These are phyloP conservation scores for Sesia bembeciformis DNA, from an alignment of 2,888 invertebrate genomes.

Conservation along the genomic window DNA sequence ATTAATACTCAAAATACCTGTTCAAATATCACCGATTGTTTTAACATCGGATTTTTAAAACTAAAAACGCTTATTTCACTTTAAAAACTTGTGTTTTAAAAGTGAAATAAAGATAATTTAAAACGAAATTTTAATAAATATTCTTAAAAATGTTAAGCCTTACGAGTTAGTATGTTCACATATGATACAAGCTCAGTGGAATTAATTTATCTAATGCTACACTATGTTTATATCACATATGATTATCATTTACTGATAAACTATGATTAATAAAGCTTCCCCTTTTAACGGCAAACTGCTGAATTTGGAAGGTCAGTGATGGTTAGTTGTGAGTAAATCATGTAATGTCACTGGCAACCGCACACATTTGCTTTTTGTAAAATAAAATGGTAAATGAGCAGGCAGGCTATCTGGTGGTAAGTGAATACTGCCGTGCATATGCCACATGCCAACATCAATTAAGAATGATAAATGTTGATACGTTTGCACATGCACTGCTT, in stretches of 20 bases:
- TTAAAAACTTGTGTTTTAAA: conserved; percentile 18
- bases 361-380: neutral
- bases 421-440: too few species aligned
- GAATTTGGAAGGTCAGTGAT: conserved; percentile 35
- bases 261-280: conserved; percentile 49
- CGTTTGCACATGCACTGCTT: too few species aligned
- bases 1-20: conserved; percentile 23
- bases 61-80: conserved; percentile 16
- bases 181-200: conserved; percentile 31
- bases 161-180: conserved; percentile 28
- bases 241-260: conserved; percentile 62
- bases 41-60: conserved; percentile 45
- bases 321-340: neutral
- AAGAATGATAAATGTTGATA: too few species aligned
- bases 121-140: conserved; percentile 49
- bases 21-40: conserved; percentile 29
- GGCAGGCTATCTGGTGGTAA: too few species aligned
- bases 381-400: too few species aligned
- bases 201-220: conserved; percentile 36
- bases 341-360: conserved; percentile 11
- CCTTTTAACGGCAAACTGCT: conserved; percentile 40
- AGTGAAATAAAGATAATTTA: conserved; percentile 45
- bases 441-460: too few species aligned
- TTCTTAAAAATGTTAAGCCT: conserved; percentile 36
- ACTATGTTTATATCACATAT: conserved; percentile 68